phyloP scores from a whole-genome alignment of 53 echinoderm and acorn worm genomes.

The Apostichopus leukothele region DNA sequence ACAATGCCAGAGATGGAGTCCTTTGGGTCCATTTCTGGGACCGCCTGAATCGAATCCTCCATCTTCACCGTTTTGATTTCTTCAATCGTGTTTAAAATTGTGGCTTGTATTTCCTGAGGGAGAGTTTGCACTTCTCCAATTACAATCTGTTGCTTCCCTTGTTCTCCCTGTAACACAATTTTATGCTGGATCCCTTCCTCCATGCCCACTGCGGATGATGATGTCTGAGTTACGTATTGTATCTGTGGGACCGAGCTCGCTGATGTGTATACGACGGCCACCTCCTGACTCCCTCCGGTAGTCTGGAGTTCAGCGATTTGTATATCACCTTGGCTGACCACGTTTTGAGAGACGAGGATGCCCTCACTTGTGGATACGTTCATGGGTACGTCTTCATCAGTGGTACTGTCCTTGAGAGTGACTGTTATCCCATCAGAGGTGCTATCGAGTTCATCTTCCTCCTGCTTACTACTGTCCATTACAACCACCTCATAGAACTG shows the following conservation, averaged over 20 bases:
- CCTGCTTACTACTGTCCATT: slow-evolving; percentile 36
- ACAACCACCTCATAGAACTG: slow-evolving; percentile 45
- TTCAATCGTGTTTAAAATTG: slow-evolving; percentile 43
- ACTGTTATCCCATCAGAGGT: slow-evolving; percentile 40
- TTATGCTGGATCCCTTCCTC: slow-evolving; percentile 16
- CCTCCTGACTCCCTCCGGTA: slow-evolving; percentile 4
- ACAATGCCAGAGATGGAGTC: slow-evolving; percentile 3
- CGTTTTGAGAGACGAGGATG: slow-evolving; percentile 26
- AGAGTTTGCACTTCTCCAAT: slow-evolving; percentile 45
- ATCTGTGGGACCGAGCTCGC: slow-evolving; percentile 22
- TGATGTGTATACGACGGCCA: slow-evolving; percentile 37
- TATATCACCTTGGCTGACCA: slow-evolving; percentile 32
- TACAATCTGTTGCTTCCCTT: slow-evolving; percentile 29
- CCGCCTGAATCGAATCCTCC: slow-evolving; percentile 18
- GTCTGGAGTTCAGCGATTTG: slow-evolving; percentile 40
- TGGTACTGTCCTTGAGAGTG: slow-evolving; percentile 48
- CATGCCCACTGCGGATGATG: neutral
- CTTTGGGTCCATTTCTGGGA: neutral
- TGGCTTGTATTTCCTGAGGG: slow-evolving; percentile 45
- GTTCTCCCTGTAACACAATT: slow-evolving; percentile 36
- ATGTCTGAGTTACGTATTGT: slow-evolving; percentile 21
- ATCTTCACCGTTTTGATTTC: slow-evolving; percentile 21
- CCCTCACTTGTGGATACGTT: slow-evolving; percentile 32
- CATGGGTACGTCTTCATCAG: slow-evolving; percentile 39
- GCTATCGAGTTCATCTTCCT: slow-evolving; percentile 22